These are phyloP conservation scores for Scalopus aquaticus DNA, from an alignment of 2,113 vertebrate genomes.

Conservation along the genomic window DNA sequence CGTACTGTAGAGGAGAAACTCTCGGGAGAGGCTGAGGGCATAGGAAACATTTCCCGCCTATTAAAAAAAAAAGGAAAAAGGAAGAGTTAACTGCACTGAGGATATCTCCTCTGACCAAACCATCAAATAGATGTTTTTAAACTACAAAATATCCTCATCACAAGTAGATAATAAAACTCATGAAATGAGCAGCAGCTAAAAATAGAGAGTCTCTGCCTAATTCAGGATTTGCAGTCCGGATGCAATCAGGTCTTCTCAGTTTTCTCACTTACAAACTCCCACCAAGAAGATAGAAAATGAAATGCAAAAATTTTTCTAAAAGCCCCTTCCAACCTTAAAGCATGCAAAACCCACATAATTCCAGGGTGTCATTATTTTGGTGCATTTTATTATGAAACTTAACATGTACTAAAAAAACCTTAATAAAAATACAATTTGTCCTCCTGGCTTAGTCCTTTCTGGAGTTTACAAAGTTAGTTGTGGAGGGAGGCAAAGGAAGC, in stretches of 20 bases:
- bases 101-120: constrained; percentile 24
- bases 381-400: constrained; percentile 32
- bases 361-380: background rate
- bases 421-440: constrained; percentile 9
- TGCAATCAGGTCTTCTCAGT: background rate
- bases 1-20: constrained; percentile 93
- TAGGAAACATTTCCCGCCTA: constrained; percentile 94
- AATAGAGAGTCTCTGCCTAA: background rate
- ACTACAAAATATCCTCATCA: constrained; percentile 8
- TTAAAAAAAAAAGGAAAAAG: constrained; percentile 21
- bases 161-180: background rate
- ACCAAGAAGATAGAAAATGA: background rate
- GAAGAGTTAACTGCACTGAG: constrained; percentile 21
- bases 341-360: background rate
- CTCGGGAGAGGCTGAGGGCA: constrained; percentile 92
- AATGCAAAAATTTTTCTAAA: constrained; percentile 20
- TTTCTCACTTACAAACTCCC: background rate
- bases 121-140: background rate
- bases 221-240: background rate
- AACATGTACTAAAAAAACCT: background rate
- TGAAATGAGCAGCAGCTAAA: background rate
- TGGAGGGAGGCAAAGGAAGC: background rate
- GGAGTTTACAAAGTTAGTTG: background rate
- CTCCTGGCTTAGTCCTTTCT: background rate
- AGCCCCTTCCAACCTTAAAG: constrained; percentile 22